Evolutionary conservation across 2,888 invertebrate species (phyloP).

Genomic region (Acanthosepion pharaonis): DNA sequence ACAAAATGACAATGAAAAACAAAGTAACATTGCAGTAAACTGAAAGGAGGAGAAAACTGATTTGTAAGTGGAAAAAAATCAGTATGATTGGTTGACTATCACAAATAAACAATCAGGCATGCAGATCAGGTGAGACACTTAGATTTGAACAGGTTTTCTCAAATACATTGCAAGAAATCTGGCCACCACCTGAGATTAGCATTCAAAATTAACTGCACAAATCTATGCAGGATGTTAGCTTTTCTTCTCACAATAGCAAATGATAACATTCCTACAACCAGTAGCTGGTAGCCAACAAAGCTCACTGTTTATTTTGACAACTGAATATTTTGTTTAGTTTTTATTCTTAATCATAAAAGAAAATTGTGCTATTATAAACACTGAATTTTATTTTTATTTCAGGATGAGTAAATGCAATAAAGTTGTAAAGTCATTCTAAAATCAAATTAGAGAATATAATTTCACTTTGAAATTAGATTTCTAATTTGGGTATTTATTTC

Average conservation of each 20-base stretch:
- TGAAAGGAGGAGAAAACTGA: not conserved
- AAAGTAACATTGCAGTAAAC: not conserved
- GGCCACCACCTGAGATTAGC: constrained; percentile 11
- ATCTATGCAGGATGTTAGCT: not conserved
- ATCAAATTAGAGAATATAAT: not conserved
- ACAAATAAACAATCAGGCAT: not conserved
- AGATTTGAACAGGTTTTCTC: not conserved
- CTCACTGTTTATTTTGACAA: not conserved
- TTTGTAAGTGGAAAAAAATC: not conserved
- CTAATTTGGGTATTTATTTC: no score
- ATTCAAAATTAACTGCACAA: not conserved
- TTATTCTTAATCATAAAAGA: not conserved
- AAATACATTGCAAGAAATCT: not conserved
- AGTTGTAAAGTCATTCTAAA: not conserved
- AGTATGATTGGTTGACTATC: not conserved
- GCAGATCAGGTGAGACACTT: not conserved
- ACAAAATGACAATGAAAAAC: not conserved
- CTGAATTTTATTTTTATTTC: not conserved
- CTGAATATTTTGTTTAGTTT: not conserved
- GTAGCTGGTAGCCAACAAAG: not conserved
- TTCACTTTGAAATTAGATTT: not conserved
- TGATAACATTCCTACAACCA: not conserved
- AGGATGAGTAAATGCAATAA: not conserved
- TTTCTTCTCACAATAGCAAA: constrained; percentile 9
- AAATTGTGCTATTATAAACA: not conserved